A percentile compares a stretch with the other conserved stretches of the same genome.
Evolutionary conservation across 2,888 invertebrate species (phyloP).

Genomic region (Hermaeophaga mercurialis): DNA sequence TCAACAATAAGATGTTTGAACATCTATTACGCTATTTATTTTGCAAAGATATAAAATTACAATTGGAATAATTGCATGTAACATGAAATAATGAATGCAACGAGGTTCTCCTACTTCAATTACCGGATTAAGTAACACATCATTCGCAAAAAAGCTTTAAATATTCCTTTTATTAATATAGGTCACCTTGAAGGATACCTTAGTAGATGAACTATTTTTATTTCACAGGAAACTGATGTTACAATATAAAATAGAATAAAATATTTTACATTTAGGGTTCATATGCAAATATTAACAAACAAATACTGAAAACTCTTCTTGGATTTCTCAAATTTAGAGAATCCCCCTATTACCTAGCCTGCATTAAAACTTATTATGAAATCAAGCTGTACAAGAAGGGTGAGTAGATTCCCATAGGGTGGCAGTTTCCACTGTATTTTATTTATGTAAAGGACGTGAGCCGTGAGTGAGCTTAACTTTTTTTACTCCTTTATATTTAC

Average conservation of each 20-base stretch:
- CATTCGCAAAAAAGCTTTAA: background rate
- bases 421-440: background rate
- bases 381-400: conserved; percentile 1
- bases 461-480: conserved; percentile 7
- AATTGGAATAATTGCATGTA: background rate
- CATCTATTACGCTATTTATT: too few relatives aligned
- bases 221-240: background rate
- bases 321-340: background rate
- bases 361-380: conserved; percentile 4
- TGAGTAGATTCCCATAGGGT: conserved; percentile 9
- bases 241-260: too few relatives aligned
- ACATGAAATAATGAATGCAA: background rate
- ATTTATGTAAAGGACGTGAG: background rate
- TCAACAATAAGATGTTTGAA: background rate
- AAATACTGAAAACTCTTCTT: background rate
- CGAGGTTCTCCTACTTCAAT: background rate
- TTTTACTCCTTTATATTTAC: background rate
- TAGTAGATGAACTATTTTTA: conserved; percentile 2
- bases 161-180: background rate
- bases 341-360: background rate
- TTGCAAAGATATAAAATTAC: background rate
- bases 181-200: conserved; percentile 8
- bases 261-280: background rate
- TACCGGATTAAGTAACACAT: conserved; percentile 8
- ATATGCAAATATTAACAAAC: conserved; percentile 5